Evolutionary conservation across 2,113 vertebrate species (phyloP).

Genomic region (Periophthalmus modestus): DNA sequence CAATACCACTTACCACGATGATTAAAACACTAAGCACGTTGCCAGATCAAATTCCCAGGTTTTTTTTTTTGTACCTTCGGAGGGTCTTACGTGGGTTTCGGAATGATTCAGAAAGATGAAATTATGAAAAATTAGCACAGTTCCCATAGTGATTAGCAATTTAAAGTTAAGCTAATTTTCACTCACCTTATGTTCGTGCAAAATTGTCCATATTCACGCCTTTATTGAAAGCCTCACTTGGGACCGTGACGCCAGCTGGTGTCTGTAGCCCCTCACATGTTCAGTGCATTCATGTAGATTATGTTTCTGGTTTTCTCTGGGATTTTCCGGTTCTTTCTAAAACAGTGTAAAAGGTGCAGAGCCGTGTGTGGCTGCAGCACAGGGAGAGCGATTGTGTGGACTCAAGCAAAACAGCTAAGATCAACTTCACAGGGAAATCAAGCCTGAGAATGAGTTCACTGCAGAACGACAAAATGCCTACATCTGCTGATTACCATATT

Average conservation of each 20-base stretch:
- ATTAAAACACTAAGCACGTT: too few species aligned
- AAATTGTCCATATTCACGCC: background rate
- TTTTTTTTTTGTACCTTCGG: too few species aligned
- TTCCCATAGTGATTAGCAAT: too few species aligned
- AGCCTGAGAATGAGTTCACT: background rate
- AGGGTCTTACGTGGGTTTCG: too few species aligned
- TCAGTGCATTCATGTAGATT: background rate
- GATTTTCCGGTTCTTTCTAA: background rate
- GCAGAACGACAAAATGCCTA: background rate
- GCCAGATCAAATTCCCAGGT: too few species aligned
- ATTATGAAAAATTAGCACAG: too few species aligned
- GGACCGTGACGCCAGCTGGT: background rate
- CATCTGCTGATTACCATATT: too few species aligned
- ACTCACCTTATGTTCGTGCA: background rate
- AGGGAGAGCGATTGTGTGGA: background rate
- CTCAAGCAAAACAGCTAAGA: background rate
- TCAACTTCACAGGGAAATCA: background rate
- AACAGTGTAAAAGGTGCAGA: background rate
- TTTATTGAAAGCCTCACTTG: background rate
- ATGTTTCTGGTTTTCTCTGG: slow-evolving; percentile 1
- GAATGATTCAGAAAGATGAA: too few species aligned
- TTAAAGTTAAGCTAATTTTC: background rate
- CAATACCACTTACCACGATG: too few species aligned
- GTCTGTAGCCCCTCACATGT: background rate
- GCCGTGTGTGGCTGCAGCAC: background rate